phyloP scores from a whole-genome alignment of 2,113 vertebrate genomes.

The Tachysurus vachellii region DNA sequence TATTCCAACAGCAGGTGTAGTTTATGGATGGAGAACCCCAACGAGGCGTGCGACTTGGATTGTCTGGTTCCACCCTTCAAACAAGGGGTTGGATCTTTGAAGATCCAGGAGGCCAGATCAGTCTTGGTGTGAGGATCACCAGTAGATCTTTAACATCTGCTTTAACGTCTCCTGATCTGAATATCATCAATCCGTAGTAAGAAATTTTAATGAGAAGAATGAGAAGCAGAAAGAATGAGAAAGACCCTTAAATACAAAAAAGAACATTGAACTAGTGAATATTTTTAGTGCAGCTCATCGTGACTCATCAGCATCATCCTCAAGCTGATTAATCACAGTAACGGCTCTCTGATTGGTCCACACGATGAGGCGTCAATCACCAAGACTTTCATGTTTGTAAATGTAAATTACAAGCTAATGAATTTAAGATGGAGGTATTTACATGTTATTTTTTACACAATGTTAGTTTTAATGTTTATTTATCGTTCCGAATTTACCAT shows the following conservation, averaged over 20 bases:
- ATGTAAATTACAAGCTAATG: background rate
- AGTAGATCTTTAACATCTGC: too few species aligned
- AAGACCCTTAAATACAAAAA: background rate
- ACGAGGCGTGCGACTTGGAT: too few species aligned
- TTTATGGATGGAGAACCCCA: too few species aligned
- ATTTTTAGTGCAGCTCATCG: background rate
- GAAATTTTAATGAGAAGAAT: too few species aligned
- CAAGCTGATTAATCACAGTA: conserved; percentile 16
- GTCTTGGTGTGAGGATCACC: too few species aligned
- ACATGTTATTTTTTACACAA: background rate
- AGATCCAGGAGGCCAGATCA: too few species aligned
- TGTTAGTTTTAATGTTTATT: background rate
- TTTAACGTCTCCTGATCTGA: too few species aligned
- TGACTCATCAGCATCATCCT: background rate
- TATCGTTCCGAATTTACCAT: background rate
- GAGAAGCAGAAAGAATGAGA: too few species aligned
- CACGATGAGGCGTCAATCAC: background rate
- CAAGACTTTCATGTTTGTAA: background rate
- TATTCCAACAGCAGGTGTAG: too few species aligned
- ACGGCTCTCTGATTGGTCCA: background rate
- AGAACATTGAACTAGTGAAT: background rate
- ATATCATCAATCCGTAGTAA: too few species aligned
- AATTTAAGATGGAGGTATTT: background rate
- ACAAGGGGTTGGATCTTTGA: too few species aligned
- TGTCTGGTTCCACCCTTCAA: too few species aligned